Evolutionary conservation across 2,797 vertebrate genomes (phyloP).

Genomic region (Morelia viridis): DNA sequence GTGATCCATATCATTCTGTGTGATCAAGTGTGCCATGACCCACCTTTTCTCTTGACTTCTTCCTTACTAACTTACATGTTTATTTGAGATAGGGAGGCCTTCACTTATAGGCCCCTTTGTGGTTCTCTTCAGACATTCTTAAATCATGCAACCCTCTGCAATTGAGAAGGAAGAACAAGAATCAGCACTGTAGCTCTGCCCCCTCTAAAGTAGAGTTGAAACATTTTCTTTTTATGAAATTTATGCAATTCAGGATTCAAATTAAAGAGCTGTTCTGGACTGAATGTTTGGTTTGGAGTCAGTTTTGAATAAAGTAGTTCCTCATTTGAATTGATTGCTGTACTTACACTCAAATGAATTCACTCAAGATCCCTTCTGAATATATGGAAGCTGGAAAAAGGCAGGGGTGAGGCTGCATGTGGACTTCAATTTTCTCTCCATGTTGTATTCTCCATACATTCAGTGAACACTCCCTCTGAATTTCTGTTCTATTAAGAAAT

Average conservation of each 20-base stretch:
- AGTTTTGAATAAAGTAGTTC: not conserved
- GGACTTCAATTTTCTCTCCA: not conserved
- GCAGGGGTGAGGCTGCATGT: not conserved
- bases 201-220: not conserved
- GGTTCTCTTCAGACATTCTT: not conserved
- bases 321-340: not conserved
- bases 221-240: not conserved
- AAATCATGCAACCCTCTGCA: not conserved
- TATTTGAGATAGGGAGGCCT: not conserved
- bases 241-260: not conserved
- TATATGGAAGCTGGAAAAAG: not conserved
- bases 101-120: not conserved
- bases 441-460: not conserved
- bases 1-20: not conserved
- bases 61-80: not conserved
- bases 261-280: not conserved
- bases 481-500: not conserved
- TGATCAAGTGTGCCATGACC: not conserved
- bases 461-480: not conserved
- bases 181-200: not conserved
- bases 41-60: not conserved
- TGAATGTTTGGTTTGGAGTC: not conserved
- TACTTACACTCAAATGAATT: not conserved
- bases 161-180: not conserved
- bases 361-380: not conserved